Evolutionary conservation across 2,888 invertebrate species (phyloP).

Genomic region (Serripes groenlandicus): DNA sequence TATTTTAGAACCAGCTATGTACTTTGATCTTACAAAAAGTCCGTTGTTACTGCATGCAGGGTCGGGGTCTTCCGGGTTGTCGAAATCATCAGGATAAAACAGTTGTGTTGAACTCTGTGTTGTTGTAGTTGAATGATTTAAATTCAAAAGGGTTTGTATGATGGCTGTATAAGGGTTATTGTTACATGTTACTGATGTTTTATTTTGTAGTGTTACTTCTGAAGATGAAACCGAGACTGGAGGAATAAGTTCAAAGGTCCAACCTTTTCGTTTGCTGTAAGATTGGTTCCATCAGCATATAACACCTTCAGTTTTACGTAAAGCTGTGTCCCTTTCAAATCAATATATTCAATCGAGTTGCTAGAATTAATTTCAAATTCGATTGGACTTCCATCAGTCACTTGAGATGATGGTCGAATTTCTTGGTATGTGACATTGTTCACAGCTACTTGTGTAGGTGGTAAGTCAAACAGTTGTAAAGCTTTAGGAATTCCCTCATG

Average conservation of each 20-base stretch:
- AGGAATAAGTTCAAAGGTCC: constrained; percentile 60
- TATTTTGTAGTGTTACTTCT: constrained; percentile 36
- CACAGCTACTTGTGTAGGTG: constrained; percentile 59
- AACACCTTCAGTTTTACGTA: constrained; percentile 33
- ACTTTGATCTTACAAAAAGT: constrained; percentile 27
- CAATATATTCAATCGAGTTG: constrained; percentile 55
- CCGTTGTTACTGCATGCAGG: constrained; percentile 37
- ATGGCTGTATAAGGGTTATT: constrained; percentile 54
- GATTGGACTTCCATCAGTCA: constrained; percentile 45
- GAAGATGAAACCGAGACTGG: constrained; percentile 41
- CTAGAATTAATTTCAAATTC: constrained; percentile 59
- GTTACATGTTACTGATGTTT: constrained; percentile 40
- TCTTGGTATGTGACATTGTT: constrained; percentile 52
- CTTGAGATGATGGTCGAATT: constrained; percentile 57
- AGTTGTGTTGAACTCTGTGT: constrained; percentile 18
- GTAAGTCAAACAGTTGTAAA: constrained; percentile 57
- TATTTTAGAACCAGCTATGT: constrained; percentile 34
- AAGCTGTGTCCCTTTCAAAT: constrained; percentile 33
- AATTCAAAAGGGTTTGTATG: constrained; percentile 38
- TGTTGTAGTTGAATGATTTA: constrained; percentile 28
- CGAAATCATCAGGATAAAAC: constrained; percentile 32
- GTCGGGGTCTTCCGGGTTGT: constrained; percentile 28
- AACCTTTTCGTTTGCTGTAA: constrained; percentile 36
- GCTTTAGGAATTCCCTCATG: constrained; percentile 50
- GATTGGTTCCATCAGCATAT: constrained; percentile 23